Evolutionary conservation across 1,140 invertebrate species (phyloP).

Genomic region (Polypedilum pembai): DNA sequence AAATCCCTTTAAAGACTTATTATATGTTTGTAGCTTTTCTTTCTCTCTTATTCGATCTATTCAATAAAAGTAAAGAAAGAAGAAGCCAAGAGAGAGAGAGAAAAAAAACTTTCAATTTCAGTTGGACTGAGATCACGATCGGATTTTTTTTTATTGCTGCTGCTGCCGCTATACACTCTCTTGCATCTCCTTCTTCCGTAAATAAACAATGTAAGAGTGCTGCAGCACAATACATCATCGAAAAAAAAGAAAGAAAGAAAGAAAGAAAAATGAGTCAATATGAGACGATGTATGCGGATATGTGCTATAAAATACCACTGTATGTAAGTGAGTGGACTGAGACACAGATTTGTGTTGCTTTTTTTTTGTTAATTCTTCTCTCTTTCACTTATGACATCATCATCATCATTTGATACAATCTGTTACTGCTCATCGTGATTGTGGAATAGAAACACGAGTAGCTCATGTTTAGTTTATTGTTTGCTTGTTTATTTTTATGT

Average conservation of each 20-base stretch:
- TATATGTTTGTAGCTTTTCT: no score
- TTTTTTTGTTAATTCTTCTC: background rate
- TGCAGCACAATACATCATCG: background rate
- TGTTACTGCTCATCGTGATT: conserved; percentile 1
- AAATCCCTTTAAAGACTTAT: no score
- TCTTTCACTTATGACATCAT: conserved; percentile 18
- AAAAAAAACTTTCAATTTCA: conserved; percentile 28
- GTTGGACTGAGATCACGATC: conserved; percentile 22
- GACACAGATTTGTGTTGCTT: background rate
- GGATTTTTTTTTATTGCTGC: background rate
- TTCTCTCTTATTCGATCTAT: background rate
- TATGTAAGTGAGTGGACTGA: background rate
- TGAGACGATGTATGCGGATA: conserved; percentile 7
- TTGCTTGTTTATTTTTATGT: no score
- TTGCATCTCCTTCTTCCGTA: background rate
- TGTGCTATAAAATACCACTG: background rate
- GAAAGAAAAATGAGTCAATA: conserved; percentile 8
- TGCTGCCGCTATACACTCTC: background rate
- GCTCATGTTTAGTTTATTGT: no score
- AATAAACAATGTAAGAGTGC: background rate
- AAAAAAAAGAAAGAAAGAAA: no score
- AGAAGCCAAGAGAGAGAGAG: background rate
- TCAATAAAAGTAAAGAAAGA: background rate
- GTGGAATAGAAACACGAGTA: background rate
- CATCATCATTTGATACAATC: background rate